Conservation (phyloP, 2,797 vertebrate genomes). For the Gallinago nigripennis region DNA sequence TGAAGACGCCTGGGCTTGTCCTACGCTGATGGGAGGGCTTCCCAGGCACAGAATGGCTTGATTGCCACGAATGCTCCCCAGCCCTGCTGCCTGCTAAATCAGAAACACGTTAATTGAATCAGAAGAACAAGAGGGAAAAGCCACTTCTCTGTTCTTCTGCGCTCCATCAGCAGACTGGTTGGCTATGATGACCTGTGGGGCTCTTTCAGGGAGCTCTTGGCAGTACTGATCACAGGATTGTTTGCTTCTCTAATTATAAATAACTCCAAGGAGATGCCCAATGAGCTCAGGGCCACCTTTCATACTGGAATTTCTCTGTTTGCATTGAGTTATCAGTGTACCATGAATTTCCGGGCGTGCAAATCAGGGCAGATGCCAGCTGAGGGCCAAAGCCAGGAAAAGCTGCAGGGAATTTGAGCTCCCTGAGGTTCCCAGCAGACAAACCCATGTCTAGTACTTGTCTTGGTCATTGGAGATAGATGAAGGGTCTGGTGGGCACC, state of each 20-base stretch:
- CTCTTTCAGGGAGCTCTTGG: background rate
- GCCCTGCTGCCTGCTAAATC: background rate
- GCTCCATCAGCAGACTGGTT: background rate
- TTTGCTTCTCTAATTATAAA: background rate
- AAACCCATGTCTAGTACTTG: background rate
- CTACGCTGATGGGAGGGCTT: background rate
- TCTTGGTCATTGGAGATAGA: background rate
- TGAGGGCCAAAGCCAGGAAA: background rate
- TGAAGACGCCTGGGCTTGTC: constrained; percentile 19
- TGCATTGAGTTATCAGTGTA: background rate
- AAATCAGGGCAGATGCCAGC: background rate
- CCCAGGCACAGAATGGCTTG: background rate
- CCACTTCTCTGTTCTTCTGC: background rate
- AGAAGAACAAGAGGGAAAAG: background rate
- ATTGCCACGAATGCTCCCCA: background rate
- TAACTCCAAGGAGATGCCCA: background rate
- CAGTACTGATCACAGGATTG: background rate
- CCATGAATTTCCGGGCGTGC: background rate
- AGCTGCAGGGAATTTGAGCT: rapidly evolving
- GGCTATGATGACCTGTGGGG: background rate
- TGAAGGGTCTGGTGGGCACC: background rate
- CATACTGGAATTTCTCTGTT: background rate
- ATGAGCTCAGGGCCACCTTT: background rate
- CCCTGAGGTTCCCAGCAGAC: background rate
- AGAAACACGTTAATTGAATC: background rate